phyloP scores from a whole-genome alignment of 2,113 vertebrate genomes.

The Formicarius rufipectus region DNA sequence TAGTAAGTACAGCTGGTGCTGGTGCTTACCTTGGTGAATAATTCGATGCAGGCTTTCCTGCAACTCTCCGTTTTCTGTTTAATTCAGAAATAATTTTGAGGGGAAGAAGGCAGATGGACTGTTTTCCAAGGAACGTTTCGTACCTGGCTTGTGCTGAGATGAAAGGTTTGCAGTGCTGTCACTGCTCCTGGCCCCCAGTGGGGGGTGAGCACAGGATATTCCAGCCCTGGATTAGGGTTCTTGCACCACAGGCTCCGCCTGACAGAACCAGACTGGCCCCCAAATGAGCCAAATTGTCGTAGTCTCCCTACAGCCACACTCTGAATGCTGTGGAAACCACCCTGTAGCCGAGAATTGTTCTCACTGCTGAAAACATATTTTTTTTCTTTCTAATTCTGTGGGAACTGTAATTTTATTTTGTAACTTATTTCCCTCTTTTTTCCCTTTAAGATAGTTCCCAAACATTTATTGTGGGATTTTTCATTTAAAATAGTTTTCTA shows the following conservation, averaged over 20 bases:
- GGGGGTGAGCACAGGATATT: background rate
- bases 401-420: slow-evolving; percentile 14
- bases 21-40: background rate
- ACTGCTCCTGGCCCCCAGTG: background rate
- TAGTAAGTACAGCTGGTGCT: background rate
- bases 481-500: slow-evolving; percentile 59
- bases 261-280: background rate
- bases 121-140: background rate
- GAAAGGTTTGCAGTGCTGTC: background rate
- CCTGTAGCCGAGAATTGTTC: background rate
- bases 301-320: background rate
- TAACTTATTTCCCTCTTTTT: slow-evolving; percentile 21
- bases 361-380: background rate
- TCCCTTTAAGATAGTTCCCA: slow-evolving; percentile 23
- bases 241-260: rapidly evolving
- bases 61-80: slow-evolving; percentile 5
- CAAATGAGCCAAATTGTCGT: background rate
- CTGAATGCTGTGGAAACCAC: background rate
- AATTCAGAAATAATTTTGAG: slow-evolving; percentile 24
- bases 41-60: slow-evolving; percentile 13
- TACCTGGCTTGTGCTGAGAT: background rate
- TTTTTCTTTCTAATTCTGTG: background rate
- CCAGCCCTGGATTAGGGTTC: background rate
- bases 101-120: background rate
- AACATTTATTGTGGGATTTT: slow-evolving; percentile 61